A percentile compares a stretch with the other conserved stretches of the same genome.
These are phyloP conservation scores for Chlorodrepanis virens DNA, from an alignment of 2,113 vertebrate species.

Conservation along the genomic window DNA sequence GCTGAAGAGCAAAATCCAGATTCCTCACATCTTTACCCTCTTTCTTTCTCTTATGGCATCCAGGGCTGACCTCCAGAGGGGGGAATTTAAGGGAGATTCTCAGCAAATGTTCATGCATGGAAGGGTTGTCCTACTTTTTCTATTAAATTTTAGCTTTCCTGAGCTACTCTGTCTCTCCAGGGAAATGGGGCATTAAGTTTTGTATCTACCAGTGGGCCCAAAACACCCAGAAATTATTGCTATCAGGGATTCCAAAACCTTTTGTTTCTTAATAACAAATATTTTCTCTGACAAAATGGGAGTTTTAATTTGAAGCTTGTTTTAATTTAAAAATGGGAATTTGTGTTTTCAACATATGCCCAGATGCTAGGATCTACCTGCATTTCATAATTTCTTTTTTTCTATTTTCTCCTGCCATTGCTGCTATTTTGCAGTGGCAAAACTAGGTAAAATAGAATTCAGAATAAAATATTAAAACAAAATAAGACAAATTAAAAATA, in stretches of 20 bases:
- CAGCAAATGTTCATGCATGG: not conserved
- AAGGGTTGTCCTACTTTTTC: not conserved
- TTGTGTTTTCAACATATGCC: not conserved
- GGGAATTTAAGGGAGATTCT: not conserved
- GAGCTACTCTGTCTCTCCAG: not conserved
- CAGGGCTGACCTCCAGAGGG: not conserved
- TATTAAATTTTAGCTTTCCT: not conserved
- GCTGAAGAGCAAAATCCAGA: not conserved
- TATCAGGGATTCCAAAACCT: not conserved
- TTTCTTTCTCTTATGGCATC: not conserved
- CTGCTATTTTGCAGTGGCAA: not conserved
- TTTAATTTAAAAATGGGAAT: not conserved
- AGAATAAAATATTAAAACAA: not conserved
- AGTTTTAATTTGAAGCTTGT: not conserved
- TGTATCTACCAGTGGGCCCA: not conserved
- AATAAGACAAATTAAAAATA: not conserved
- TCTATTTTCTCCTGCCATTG: not conserved
- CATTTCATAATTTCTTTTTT: not conserved
- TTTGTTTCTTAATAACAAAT: not conserved
- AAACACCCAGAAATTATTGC: not conserved
- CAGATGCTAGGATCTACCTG: not conserved
- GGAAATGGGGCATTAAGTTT: not conserved
- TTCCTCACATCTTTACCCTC: not conserved
- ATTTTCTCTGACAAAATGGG: accelerated
- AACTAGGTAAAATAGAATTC: not conserved